These are phyloP conservation scores for Corticium candelabrum DNA, from an alignment of 37 sponge, comb jelly and placozoan species.

Conservation along the genomic window DNA sequence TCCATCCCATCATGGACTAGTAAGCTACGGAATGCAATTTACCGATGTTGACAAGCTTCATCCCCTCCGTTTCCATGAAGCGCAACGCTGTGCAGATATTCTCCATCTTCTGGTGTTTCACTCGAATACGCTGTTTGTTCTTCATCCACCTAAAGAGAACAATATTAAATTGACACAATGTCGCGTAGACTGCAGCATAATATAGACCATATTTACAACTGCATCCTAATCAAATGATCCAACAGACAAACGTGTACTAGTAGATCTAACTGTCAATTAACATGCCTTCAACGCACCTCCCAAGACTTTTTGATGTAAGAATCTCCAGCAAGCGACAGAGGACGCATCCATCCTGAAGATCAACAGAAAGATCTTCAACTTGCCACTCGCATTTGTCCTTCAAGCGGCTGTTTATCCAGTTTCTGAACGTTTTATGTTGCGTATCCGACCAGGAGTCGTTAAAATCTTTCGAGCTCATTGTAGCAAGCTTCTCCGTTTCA, in stretches of 20 bases:
- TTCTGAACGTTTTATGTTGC: slow-evolving; percentile 63
- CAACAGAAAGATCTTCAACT: background rate
- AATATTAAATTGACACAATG: background rate
- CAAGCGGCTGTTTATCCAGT: slow-evolving; percentile 68
- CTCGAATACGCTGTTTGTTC: slow-evolving; percentile 33
- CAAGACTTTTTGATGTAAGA: background rate
- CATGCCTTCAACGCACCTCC: background rate
- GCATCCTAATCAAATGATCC: no score
- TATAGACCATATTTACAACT: no score
- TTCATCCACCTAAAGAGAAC: background rate
- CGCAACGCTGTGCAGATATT: slow-evolving; percentile 50
- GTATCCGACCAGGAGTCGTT: background rate
- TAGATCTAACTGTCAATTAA: no score
- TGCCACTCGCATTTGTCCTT: slow-evolving; percentile 26
- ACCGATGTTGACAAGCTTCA: slow-evolving; percentile 80
- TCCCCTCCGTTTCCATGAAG: slow-evolving; percentile 58
- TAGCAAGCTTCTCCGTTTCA: background rate
- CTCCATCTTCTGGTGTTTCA: slow-evolving; percentile 60
- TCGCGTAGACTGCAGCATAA: no score
- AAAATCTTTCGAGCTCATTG: background rate
- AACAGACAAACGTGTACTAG: background rate
- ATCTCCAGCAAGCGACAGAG: background rate
- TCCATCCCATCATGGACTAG: no score
- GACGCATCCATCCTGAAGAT: background rate
- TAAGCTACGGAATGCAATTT: no score